Evolutionary conservation across 2,113 vertebrate species (phyloP).

Genomic region (Cyanoliseus patagonus): DNA sequence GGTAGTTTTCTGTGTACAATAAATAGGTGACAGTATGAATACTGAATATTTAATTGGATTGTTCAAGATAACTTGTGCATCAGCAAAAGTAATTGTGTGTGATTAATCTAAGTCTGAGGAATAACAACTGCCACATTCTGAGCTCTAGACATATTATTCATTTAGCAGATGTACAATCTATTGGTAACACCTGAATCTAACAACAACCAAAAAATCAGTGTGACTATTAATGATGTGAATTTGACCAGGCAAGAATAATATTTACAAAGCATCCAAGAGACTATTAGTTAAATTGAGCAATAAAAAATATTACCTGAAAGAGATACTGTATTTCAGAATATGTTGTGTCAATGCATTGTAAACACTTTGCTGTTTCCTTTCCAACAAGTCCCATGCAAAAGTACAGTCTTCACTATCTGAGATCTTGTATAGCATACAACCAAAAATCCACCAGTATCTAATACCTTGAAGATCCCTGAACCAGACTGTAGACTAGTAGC

Average conservation of each 20-base stretch:
- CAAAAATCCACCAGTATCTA: neutral
- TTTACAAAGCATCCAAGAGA: neutral
- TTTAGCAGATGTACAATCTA: neutral
- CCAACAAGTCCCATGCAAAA: neutral
- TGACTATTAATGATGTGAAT: neutral
- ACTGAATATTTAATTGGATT: neutral
- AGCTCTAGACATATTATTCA: neutral
- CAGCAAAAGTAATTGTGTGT: neutral
- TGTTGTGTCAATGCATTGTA: neutral
- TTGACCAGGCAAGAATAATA: neutral
- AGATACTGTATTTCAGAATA: neutral
- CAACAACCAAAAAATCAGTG: neutral
- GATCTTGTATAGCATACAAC: neutral
- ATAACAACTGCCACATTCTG: neutral
- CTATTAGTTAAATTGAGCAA: neutral
- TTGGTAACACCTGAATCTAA: neutral
- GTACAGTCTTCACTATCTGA: neutral
- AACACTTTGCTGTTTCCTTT: neutral
- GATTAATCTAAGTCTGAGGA: neutral
- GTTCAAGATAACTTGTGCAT: neutral
- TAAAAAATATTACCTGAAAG: neutral
- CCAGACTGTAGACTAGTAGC: neutral
- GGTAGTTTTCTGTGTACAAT: neutral
- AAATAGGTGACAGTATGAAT: neutral
- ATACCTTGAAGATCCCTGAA: neutral